Evolutionary conservation across 2,113 vertebrate species (phyloP).

Genomic region (Scortum barcoo): DNA sequence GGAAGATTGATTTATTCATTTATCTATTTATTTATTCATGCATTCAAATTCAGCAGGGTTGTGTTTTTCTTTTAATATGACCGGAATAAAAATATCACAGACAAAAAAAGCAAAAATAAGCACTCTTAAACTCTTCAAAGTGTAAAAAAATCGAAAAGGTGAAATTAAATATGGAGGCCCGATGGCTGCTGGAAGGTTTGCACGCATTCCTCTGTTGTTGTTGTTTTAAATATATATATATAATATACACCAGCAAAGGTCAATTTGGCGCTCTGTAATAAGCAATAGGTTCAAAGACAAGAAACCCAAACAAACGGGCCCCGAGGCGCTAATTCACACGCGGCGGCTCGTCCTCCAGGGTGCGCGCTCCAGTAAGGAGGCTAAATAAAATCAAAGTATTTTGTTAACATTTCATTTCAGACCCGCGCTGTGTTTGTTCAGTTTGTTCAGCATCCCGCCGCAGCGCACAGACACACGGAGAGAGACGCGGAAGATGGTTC

Average conservation of each 20-base stretch:
- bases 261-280: slow-evolving; percentile 86
- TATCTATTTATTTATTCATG: no score
- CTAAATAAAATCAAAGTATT: slow-evolving; percentile 74
- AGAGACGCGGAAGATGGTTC: neutral
- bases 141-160: neutral
- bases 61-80: neutral
- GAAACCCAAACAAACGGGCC: slow-evolving; percentile 87
- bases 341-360: slow-evolving; percentile 69
- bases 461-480: neutral
- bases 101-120: neutral
- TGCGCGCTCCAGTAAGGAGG: slow-evolving; percentile 66
- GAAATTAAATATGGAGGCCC: neutral
- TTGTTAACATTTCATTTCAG: slow-evolving; percentile 77
- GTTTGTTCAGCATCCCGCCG: neutral
- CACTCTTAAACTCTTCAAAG: neutral
- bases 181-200: slow-evolving; percentile 10
- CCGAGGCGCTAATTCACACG: slow-evolving; percentile 79
- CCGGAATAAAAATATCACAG: neutral
- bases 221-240: no score
- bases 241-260: slow-evolving; percentile 85
- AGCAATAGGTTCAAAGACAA: slow-evolving; percentile 88
- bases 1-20: no score
- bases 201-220: neutral
- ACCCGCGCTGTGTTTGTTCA: slow-evolving; percentile 49
- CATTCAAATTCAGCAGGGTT: neutral